Conservation (phyloP, 2,113 vertebrate species). For the Rutilus rutilus region DNA sequence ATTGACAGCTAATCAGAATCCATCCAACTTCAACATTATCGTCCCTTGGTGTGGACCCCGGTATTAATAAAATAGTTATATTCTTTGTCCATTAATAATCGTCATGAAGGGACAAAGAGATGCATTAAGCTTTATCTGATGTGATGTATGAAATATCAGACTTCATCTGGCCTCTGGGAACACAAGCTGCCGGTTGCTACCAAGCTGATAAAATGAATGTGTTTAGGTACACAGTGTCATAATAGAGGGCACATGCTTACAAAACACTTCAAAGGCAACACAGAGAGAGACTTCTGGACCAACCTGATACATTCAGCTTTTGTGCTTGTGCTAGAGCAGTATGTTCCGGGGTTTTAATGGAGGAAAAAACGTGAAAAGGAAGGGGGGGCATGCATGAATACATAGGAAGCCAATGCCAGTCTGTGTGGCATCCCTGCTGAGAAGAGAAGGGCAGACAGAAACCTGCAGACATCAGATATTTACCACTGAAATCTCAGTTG, state of each 20-base stretch:
- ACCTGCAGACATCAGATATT: slow-evolving; percentile 11
- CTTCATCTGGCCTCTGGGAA: neutral
- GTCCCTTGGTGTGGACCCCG: neutral
- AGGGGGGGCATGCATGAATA: neutral
- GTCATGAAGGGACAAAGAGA: neutral
- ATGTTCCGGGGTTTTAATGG: neutral
- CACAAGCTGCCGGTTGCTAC: neutral
- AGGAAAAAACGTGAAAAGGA: slow-evolving; percentile 2
- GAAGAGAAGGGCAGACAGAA: slow-evolving; percentile 42
- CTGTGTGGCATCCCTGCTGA: slow-evolving; percentile 31
- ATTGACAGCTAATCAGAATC: too few species aligned
- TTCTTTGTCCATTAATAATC: neutral
- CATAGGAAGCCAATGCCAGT: slow-evolving; percentile 5
- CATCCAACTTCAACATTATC: too few species aligned
- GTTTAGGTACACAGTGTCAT: slow-evolving; percentile 1
- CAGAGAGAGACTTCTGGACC: slow-evolving; percentile 32
- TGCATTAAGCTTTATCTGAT: neutral
- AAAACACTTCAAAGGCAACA: slow-evolving; percentile 12
- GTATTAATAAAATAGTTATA: neutral
- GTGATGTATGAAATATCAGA: neutral
- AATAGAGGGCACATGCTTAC: slow-evolving; percentile 4
- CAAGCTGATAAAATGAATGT: slow-evolving; percentile 2
- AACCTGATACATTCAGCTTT: slow-evolving; percentile 10
- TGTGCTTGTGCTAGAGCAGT: slow-evolving; percentile 1
- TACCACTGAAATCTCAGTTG: neutral